phyloP scores from a whole-genome alignment of 2,888 invertebrate genomes.

The Chorisops tibialis region DNA sequence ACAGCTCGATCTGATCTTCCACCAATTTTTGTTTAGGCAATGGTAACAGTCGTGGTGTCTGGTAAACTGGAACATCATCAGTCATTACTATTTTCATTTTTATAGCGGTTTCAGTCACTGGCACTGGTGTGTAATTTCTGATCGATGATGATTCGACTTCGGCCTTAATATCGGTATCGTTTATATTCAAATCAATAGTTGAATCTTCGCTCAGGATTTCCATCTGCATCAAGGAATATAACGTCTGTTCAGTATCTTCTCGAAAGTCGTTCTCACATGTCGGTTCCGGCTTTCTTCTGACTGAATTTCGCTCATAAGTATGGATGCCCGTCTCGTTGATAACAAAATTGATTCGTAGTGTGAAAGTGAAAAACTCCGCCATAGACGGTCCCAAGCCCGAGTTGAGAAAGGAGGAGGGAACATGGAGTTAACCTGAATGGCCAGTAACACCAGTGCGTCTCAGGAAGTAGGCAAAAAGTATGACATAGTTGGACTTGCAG shows the following conservation, averaged over 20 bases:
- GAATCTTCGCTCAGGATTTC: too few species aligned
- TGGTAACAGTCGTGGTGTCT: not conserved
- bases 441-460: too few species aligned
- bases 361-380: too few species aligned
- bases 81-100: conserved; percentile 10
- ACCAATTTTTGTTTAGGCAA: not conserved
- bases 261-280: too few species aligned
- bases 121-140: not conserved
- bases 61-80: not conserved
- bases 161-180: not conserved
- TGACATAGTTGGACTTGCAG: too few species aligned
- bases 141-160: not conserved
- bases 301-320: conserved; percentile 22
- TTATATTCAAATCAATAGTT: too few species aligned
- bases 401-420: too few species aligned
- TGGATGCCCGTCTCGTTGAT: not conserved
- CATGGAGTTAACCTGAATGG: too few species aligned
- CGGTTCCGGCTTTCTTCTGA: not conserved
- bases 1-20: not conserved
- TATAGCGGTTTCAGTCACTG: conserved; percentile 1
- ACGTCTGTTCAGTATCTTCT: too few species aligned
- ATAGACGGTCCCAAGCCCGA: too few species aligned
- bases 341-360: not conserved
- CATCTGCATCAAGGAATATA: too few species aligned
- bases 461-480: too few species aligned